Evolutionary conservation across 2,113 vertebrate genomes (phyloP).

Genomic region (Naja naja): DNA sequence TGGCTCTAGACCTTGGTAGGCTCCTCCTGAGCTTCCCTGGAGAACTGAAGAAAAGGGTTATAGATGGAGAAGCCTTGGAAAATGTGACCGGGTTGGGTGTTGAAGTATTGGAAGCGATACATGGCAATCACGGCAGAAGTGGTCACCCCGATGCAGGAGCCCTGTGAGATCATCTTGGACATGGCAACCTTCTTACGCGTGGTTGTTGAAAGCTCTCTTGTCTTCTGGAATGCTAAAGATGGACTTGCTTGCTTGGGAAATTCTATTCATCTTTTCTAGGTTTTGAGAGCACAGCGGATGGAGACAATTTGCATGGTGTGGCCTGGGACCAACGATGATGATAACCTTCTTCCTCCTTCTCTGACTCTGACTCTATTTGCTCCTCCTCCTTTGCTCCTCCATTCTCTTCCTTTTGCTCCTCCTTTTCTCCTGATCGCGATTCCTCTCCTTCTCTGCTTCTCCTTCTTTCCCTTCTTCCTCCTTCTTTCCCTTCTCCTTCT

Average conservation of each 20-base stretch:
- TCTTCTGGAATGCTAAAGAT: background rate
- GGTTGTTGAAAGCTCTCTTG: background rate
- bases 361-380: too few relatives aligned
- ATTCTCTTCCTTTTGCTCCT: rapidly evolving
- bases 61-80: background rate
- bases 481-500: too few relatives aligned
- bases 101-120: rapidly evolving
- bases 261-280: background rate
- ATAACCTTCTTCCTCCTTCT: background rate
- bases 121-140: background rate
- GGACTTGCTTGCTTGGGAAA: background rate
- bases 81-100: background rate
- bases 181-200: background rate
- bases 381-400: background rate
- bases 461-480: rapidly evolving
- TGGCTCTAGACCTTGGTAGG: background rate
- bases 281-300: background rate
- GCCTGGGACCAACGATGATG: background rate
- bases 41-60: background rate
- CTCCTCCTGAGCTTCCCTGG: background rate
- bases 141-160: background rate
- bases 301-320: background rate
- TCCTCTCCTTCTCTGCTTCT: rapidly evolving
- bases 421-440: background rate
- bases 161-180: background rate